Percentiles rank a stretch among this genome's conserved stretches.
These are phyloP conservation scores for Sericinus montela DNA, from an alignment of 2,888 invertebrate genomes.

Conservation along the genomic window DNA sequence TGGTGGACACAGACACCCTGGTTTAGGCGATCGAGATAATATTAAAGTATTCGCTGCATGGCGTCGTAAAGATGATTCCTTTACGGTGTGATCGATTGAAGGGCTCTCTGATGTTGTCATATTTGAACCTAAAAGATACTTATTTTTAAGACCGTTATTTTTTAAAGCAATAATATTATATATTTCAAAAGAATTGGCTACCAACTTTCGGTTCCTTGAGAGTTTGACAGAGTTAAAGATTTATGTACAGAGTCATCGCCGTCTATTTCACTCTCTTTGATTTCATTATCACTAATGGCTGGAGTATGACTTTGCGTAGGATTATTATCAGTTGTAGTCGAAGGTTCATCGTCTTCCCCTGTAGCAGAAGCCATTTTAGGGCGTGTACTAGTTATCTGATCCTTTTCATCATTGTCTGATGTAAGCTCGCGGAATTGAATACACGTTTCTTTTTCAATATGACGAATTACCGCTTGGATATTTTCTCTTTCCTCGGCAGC, in stretches of 20 bases:
- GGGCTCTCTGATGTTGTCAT: neutral
- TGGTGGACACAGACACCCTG: conserved; percentile 52
- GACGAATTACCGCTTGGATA: conserved; percentile 53
- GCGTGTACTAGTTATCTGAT: conserved; percentile 4
- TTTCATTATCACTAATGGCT: conserved; percentile 23
- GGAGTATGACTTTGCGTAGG: neutral
- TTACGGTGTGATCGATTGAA: neutral
- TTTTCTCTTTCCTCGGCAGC: conserved; percentile 64
- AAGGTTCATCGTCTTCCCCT: neutral
- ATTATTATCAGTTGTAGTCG: neutral
- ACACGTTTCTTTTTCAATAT: conserved; percentile 66
- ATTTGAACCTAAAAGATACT: neutral
- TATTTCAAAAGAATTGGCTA: neutral
- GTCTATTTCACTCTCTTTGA: conserved; percentile 16
- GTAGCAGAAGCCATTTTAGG: too few species aligned
- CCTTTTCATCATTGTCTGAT: conserved; percentile 20
- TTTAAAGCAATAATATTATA: neutral
- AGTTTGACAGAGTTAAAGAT: neutral
- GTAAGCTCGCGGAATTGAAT: conserved; percentile 46
- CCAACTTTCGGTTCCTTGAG: neutral
- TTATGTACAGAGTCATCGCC: neutral
- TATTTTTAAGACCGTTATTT: neutral
- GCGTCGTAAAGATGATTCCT: conserved; percentile 31
- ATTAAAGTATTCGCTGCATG: conserved; percentile 41
- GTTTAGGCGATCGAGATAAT: conserved; percentile 39